phyloP scores from a whole-genome alignment of 2,113 vertebrate genomes.

The Xyrauchen texanus region DNA sequence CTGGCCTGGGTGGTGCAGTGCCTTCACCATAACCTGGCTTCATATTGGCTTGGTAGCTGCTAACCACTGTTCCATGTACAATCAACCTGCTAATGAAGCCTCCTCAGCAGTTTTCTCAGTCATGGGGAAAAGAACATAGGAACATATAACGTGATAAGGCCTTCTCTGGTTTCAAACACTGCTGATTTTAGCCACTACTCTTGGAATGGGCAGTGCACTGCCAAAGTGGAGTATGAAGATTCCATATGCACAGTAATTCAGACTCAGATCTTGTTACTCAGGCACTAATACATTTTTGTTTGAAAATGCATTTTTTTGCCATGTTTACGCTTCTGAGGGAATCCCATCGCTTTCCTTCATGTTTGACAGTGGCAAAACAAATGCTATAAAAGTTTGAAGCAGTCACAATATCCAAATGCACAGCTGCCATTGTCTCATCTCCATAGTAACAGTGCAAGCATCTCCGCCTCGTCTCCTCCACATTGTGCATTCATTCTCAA shows the following conservation, averaged over 20 bases:
- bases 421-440: too few species aligned
- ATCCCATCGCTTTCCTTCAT: too few species aligned
- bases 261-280: neutral
- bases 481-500: too few species aligned
- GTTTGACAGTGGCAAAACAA: too few species aligned
- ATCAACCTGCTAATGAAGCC: constrained; percentile 57
- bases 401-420: too few species aligned
- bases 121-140: constrained; percentile 7
- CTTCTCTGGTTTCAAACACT: constrained; percentile 28
- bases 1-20: constrained; percentile 15
- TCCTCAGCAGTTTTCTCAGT: constrained; percentile 18
- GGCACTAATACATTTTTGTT: neutral
- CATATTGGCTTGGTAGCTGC: constrained; percentile 46
- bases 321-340: too few species aligned
- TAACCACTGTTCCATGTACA: constrained; percentile 45
- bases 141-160: constrained; percentile 48
- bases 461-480: too few species aligned
- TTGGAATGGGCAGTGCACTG: neutral
- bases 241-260: neutral
- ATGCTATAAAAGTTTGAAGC: too few species aligned
- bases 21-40: constrained; percentile 47
- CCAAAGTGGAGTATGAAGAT: neutral
- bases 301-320: neutral
- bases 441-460: too few species aligned
- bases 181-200: constrained; percentile 35